These are phyloP conservation scores for Tonatia bakeri DNA, from an alignment of 2,113 vertebrate species.

Conservation along the genomic window DNA sequence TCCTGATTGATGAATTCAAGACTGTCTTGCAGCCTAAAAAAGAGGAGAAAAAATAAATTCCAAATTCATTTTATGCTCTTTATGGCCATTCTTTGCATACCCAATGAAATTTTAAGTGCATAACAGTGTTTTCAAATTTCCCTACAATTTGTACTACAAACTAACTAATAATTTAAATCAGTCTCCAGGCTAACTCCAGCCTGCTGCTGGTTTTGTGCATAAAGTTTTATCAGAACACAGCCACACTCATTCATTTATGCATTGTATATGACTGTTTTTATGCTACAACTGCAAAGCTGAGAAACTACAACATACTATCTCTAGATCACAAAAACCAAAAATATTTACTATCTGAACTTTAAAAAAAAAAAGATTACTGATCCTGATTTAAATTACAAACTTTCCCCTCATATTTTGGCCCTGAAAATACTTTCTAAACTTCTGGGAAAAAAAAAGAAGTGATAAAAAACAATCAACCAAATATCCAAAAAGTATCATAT, in stretches of 20 bases:
- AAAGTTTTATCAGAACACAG: not conserved
- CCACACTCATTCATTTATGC: not conserved
- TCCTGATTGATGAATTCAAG: conserved; percentile 97
- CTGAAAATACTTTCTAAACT: conserved; percentile 9
- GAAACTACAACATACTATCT: not conserved
- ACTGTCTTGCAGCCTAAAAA: conserved; percentile 93
- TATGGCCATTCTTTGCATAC: conserved; percentile 9
- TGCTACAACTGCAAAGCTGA: not conserved
- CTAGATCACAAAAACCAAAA: not conserved
- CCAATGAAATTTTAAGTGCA: conserved; percentile 10
- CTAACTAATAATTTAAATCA: not conserved
- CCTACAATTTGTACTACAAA: not conserved
- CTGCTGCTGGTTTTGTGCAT: not conserved
- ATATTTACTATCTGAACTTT: not conserved
- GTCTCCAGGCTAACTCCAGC: not conserved
- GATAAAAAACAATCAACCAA: not conserved
- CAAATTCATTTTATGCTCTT: not conserved
- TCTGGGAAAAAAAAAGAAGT: not conserved
- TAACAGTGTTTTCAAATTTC: not conserved
- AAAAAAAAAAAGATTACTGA: not conserved
- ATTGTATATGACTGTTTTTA: not conserved
- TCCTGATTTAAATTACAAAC: not conserved
- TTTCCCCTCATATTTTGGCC: not conserved
- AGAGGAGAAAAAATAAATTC: conserved; percentile 23
- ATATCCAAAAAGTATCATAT: not conserved